phyloP scores from a whole-genome alignment of 2,888 invertebrate species.

The Phoronis australis region DNA sequence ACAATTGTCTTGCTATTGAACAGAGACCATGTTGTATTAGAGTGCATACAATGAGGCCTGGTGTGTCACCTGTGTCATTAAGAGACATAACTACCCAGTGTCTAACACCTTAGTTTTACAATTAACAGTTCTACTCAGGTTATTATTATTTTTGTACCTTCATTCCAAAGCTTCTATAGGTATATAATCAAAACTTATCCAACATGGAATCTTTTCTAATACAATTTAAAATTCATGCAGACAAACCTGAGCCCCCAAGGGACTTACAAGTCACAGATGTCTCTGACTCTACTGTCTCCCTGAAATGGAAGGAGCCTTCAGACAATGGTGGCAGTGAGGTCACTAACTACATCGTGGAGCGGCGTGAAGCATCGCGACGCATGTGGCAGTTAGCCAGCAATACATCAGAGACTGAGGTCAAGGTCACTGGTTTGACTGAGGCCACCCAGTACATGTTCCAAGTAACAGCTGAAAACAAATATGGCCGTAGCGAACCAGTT shows the following conservation, averaged over 20 bases:
- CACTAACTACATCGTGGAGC: slow-evolving; percentile 37
- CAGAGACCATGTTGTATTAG: too few species aligned
- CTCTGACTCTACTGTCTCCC: slow-evolving; percentile 28
- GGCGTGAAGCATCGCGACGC: slow-evolving; percentile 33
- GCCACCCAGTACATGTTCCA: slow-evolving; percentile 81
- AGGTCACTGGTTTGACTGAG: slow-evolving; percentile 61
- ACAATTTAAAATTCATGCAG: too few species aligned
- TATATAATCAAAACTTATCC: too few species aligned
- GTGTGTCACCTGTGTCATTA: too few species aligned
- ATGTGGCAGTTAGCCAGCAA: slow-evolving; percentile 42
- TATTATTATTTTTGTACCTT: too few species aligned
- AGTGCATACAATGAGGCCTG: too few species aligned
- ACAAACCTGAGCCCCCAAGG: slow-evolving; percentile 46
- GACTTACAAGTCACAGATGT: slow-evolving; percentile 40
- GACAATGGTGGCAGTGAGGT: slow-evolving; percentile 43
- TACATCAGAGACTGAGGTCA: slow-evolving; percentile 24
- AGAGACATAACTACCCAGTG: too few species aligned
- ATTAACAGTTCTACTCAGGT: too few species aligned
- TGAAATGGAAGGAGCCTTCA: slow-evolving; percentile 53
- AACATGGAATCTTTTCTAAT: too few species aligned
- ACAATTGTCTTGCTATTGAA: too few species aligned
- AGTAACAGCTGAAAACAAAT: slow-evolving; percentile 77
- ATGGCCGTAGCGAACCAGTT: slow-evolving; percentile 75
- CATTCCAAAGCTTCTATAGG: too few species aligned
- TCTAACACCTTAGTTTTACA: too few species aligned